Conservation (phyloP, 2,797 vertebrate species). For the Fratercula arctica region DNA sequence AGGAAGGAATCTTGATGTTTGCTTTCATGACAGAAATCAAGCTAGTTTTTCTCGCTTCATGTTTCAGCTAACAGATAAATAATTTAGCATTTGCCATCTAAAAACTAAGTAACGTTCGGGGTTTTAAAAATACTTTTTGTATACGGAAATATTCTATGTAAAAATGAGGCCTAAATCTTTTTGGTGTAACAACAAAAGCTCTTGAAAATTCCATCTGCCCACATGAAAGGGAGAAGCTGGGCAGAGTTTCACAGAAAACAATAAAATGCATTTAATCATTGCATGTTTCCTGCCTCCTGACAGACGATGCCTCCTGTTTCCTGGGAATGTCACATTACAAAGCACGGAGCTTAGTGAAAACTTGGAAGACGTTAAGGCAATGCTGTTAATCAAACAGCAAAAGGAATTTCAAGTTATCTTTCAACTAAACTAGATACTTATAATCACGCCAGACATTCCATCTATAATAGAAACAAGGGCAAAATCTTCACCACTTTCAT, state of each 20-base stretch:
- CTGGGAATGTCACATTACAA: constrained; percentile 48
- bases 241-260: constrained; percentile 61
- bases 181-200: not conserved
- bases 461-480: not conserved
- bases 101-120: not conserved
- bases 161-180: not conserved
- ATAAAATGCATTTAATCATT: constrained; percentile 43
- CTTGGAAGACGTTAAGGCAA: constrained; percentile 29
- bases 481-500: not conserved
- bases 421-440: constrained; percentile 14
- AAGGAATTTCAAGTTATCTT: constrained; percentile 29
- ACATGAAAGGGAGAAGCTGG: constrained; percentile 48
- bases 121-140: not conserved
- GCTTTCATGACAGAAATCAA: not conserved
- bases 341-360: not conserved
- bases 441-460: constrained; percentile 27
- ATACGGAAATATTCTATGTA: not conserved
- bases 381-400: constrained; percentile 46
- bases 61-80: not conserved
- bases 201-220: constrained; percentile 44
- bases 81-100: not conserved
- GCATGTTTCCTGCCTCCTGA: constrained; percentile 39
- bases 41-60: not conserved
- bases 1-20: not conserved
- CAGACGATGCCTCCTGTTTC: constrained; percentile 45